Base-by-base conservation (phyloP, 2,113 vertebrate species). In the Brachyhypopomus gauderio region DNA sequence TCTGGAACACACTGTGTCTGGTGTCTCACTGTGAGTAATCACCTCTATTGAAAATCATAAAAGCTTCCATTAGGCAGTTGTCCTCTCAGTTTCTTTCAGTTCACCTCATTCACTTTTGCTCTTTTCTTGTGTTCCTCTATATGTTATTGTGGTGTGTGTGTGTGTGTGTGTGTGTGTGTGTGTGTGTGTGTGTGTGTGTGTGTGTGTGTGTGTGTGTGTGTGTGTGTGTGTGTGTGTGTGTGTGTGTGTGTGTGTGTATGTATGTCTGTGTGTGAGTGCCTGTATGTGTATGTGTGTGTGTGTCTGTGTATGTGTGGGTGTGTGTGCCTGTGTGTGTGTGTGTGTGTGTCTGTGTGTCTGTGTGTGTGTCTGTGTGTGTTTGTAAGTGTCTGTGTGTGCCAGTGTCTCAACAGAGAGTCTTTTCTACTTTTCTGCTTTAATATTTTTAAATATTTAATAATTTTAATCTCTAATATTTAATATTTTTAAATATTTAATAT, bases 1-100 rank as follows among this genome's bases (percentile, higher is more conserved):
- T 27, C 55, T 69, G 69, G 17, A 72, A 79, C 56, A 72, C 36
- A 19, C 55, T 72, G 56, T 81, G 73, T 84, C 71, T 45, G 79
- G 75, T 72, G 59, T 80, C 30, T 58, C n/a, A 22, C 58, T 86
- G 69, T 80, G 77, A 70, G 69, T 73, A 78, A 72, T 77, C 79
- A 79, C 69, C 22, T 83, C 52, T 64, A 73, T 38, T 67, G 67
- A 85, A 83, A 80, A 77, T 77, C 60, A 83, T 67, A 73, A 72
- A 59, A 81, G 74, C 63, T 52, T 77, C 48, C 59, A 85, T 85
- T 83, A 73, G 58, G 52, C 76, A 84, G 55, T 84, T 64, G 81
- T 72, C 70, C 75, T 78, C 83, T 80, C 74, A 22, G 30, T 84
- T 27, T 81, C 70, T 66, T 67, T 72, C 70, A 75, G 69, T 79